phyloP scores from a whole-genome alignment of 2,888 invertebrate genomes.

The Parnassius mnemosyne region DNA sequence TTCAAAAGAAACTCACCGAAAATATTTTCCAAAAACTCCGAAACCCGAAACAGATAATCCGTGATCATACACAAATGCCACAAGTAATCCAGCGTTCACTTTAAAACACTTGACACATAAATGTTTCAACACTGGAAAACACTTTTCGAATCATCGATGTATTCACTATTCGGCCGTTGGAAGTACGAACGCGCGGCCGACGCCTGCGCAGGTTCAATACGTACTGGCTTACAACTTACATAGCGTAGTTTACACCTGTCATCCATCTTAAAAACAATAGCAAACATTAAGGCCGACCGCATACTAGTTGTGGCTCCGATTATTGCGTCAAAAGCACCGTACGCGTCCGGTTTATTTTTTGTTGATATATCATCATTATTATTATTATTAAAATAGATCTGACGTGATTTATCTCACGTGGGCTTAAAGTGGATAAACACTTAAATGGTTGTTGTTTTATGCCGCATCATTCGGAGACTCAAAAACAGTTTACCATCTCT shows the following conservation, averaged over 20 bases:
- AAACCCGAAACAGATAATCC: slow-evolving; percentile 25
- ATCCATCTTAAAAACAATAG: slow-evolving; percentile 65
- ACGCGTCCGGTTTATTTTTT: slow-evolving; percentile 19
- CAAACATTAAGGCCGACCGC: slow-evolving; percentile 50
- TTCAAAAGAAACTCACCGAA: slow-evolving; percentile 53
- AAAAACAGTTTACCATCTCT: too few species aligned
- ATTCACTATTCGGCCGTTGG: slow-evolving; percentile 16
- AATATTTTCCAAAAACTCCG: slow-evolving; percentile 38
- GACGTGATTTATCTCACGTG: slow-evolving; percentile 8
- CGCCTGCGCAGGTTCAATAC: slow-evolving; percentile 58
- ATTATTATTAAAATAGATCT: slow-evolving; percentile 9
- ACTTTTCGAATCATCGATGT: slow-evolving; percentile 31
- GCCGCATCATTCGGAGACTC: neutral
- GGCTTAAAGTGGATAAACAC: neutral
- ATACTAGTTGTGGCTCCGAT: slow-evolving; percentile 17
- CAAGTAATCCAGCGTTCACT: slow-evolving; percentile 26
- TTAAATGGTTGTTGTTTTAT: slow-evolving; percentile 1
- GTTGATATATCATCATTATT: slow-evolving; percentile 14
- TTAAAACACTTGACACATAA: slow-evolving; percentile 25
- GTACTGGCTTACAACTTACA: slow-evolving; percentile 56
- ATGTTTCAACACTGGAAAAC: slow-evolving; percentile 26
- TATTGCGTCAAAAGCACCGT: slow-evolving; percentile 17
- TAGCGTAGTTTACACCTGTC: slow-evolving; percentile 59
- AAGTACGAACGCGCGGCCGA: slow-evolving; percentile 43
- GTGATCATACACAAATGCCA: slow-evolving; percentile 16